Evolutionary conservation across 2,888 invertebrate species (phyloP).

Genomic region (Xestia rhomboidea): DNA sequence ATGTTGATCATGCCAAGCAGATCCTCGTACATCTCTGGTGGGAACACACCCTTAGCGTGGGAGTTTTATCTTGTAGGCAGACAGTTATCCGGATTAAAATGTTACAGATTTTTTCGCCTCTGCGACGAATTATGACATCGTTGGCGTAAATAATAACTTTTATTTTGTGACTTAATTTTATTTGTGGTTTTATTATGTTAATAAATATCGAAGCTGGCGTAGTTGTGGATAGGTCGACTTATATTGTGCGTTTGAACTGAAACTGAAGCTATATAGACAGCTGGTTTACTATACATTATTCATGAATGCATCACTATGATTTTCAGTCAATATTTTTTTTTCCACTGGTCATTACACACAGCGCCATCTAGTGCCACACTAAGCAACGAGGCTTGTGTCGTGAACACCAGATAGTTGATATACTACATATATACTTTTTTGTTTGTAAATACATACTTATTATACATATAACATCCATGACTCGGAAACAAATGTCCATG

Average conservation of each 20-base stretch:
- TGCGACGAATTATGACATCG: not conserved
- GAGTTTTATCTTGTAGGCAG: constrained; percentile 32
- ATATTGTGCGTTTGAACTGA: not conserved
- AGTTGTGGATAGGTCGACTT: not conserved
- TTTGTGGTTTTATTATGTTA: not conserved
- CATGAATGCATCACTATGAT: not conserved
- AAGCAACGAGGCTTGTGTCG: too few relatives aligned
- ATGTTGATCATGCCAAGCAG: not conserved
- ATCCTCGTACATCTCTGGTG: not conserved
- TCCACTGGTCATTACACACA: not conserved
- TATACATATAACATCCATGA: too few relatives aligned
- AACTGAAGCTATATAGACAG: not conserved
- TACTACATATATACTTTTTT: too few relatives aligned
- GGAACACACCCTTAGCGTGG: constrained; percentile 24
- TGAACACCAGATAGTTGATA: too few relatives aligned
- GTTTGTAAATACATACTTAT: too few relatives aligned
- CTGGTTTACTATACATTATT: not conserved
- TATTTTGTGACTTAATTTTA: not conserved
- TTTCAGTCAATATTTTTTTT: too few relatives aligned
- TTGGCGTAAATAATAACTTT: not conserved
- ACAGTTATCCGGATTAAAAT: constrained; percentile 19
- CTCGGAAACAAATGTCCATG: too few relatives aligned
- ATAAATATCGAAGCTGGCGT: not conserved
- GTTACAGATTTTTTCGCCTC: not conserved
- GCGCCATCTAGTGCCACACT: too few relatives aligned